A percentile compares a stretch with the other conserved stretches of the same genome.
Evolutionary conservation across 2,888 invertebrate genomes (phyloP).

Genomic region (Yponomeuta sedellus): DNA sequence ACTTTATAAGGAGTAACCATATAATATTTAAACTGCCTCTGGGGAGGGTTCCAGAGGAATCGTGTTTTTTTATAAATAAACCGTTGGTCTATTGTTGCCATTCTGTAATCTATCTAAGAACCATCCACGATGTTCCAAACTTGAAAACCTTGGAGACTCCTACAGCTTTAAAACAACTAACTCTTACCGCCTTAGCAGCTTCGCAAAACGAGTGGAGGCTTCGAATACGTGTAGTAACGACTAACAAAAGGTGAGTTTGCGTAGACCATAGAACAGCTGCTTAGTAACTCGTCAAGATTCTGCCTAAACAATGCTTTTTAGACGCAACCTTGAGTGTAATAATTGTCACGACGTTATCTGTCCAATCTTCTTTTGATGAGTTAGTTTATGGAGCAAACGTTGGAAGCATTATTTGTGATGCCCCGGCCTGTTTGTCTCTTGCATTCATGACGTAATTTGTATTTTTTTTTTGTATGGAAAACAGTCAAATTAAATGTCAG

Average conservation of each 20-base stretch:
- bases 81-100: no score
- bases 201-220: constrained; percentile 3
- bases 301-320: neutral
- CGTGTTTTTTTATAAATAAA: no score
- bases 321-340: neutral
- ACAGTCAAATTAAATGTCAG: no score
- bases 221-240: neutral
- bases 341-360: neutral
- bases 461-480: no score
- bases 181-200: neutral
- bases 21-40: no score
- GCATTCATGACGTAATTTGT: no score
- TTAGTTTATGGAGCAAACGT: neutral
- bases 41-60: no score
- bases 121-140: neutral
- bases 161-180: neutral
- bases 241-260: neutral
- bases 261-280: neutral
- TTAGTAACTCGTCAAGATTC: neutral
- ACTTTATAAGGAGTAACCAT: no score
- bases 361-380: neutral
- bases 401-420: neutral
- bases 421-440: no score
- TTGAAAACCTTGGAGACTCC: constrained; percentile 3
- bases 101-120: neutral